Evolutionary conservation across 2,888 invertebrate genomes (phyloP).

Genomic region (Bellardia bayeri): DNA sequence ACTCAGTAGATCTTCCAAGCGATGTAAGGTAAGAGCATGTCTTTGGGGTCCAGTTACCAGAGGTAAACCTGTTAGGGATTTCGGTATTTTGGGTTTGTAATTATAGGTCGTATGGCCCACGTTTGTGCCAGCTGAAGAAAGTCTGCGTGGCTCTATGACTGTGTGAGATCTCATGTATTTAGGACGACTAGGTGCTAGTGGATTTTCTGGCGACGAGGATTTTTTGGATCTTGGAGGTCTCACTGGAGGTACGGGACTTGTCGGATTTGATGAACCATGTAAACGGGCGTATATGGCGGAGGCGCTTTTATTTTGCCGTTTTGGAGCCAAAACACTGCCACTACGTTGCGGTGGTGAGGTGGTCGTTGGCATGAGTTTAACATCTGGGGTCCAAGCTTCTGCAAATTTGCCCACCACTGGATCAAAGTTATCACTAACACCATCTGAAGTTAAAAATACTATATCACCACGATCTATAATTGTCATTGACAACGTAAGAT

Average conservation of each 20-base stretch:
- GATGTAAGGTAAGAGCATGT: conserved; percentile 89
- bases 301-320: conserved; percentile 83
- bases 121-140: conserved; percentile 73
- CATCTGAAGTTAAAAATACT: conserved; percentile 94
- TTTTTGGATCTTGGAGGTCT: conserved; percentile 79
- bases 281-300: conserved; percentile 82
- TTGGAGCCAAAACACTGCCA: conserved; percentile 79
- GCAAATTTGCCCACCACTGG: conserved; percentile 96
- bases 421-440: conserved; percentile 95
- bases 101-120: conserved; percentile 48
- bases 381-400: conserved; percentile 84
- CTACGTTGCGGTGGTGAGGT: conserved; percentile 59
- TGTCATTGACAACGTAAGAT: conserved; percentile 93
- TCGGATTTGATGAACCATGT: conserved; percentile 75
- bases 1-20: conserved; percentile 90
- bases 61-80: conserved; percentile 86
- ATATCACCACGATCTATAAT: conserved; percentile 92
- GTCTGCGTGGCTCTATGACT: conserved; percentile 83
- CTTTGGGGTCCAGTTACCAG: conserved; percentile 90
- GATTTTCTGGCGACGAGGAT: conserved; percentile 74
- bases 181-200: conserved; percentile 82
- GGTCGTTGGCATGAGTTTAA: conserved; percentile 76
- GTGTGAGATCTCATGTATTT: conserved; percentile 84
- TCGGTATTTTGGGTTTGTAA: conserved; percentile 82
- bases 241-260: conserved; percentile 73